A percentile compares a stretch with the other conserved stretches of the same genome.
Evolutionary conservation across 2,113 vertebrate genomes (phyloP).

Genomic region (Dromas ardeola): DNA sequence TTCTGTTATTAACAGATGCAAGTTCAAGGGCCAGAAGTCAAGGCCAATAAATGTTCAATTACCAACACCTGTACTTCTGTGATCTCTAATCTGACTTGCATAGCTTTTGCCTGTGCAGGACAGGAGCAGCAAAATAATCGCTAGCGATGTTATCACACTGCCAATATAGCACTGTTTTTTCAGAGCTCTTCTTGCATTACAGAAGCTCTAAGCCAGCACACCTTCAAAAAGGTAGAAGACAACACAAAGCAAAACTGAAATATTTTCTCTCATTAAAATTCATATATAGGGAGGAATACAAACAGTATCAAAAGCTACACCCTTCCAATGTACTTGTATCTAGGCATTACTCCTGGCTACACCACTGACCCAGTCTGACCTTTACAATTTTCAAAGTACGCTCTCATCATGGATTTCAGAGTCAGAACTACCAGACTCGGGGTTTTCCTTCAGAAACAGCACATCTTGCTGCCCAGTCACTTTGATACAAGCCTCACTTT

Average conservation of each 20-base stretch:
- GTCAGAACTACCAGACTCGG: neutral
- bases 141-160: accelerated
- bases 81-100: neutral
- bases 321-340: neutral
- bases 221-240: neutral
- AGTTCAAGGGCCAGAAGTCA: neutral
- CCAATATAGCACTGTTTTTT: neutral
- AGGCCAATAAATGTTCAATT: neutral
- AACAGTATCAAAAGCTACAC: neutral
- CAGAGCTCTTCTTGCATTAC: neutral
- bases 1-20: neutral
- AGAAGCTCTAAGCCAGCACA: neutral
- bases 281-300: neutral
- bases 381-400: neutral
- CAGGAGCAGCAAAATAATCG: neutral
- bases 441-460: neutral
- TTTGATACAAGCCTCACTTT: neutral
- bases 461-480: neutral
- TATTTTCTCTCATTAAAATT: neutral
- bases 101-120: neutral
- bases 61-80: neutral
- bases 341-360: neutral
- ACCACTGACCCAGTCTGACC: neutral
- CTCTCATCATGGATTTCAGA: neutral
- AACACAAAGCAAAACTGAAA: neutral